phyloP scores from a whole-genome alignment of 2,113 vertebrate species.

The Lynx canadensis region DNA sequence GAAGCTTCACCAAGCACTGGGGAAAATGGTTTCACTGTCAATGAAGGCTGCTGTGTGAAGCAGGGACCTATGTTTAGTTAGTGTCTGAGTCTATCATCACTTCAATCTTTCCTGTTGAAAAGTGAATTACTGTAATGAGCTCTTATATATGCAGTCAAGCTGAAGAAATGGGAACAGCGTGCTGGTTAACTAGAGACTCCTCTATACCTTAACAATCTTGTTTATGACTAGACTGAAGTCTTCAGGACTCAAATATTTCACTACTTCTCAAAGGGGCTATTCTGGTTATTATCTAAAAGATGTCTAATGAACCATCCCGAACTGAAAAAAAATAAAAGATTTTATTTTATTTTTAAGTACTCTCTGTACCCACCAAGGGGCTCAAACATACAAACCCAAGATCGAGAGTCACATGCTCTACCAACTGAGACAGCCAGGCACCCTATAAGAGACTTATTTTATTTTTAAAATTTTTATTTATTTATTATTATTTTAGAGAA shows the following conservation, averaged over 20 bases:
- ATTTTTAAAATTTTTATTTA: neutral
- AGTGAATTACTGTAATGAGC: neutral
- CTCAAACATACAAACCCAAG: too few relatives aligned
- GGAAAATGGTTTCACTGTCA: neutral
- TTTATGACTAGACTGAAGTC: neutral
- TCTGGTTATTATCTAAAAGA: neutral
- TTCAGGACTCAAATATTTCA: neutral
- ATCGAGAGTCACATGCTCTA: too few relatives aligned
- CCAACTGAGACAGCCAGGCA: too few relatives aligned
- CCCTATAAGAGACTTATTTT: too few relatives aligned
- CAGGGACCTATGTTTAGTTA: neutral
- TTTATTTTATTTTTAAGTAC: too few relatives aligned
- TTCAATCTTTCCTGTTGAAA: conserved; percentile 12
- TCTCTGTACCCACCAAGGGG: too few relatives aligned
- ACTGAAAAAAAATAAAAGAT: neutral
- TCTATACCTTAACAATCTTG: neutral
- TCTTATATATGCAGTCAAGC: neutral
- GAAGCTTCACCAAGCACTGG: neutral
- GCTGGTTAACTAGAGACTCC: neutral
- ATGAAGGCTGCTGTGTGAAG: neutral
- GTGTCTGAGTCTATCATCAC: neutral
- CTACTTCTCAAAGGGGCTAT: neutral
- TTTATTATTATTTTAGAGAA: too few relatives aligned
- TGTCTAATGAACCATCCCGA: neutral
- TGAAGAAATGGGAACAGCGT: neutral